phyloP scores from a whole-genome alignment of 2,797 vertebrate species.

The Brachyalestes nurse region DNA sequence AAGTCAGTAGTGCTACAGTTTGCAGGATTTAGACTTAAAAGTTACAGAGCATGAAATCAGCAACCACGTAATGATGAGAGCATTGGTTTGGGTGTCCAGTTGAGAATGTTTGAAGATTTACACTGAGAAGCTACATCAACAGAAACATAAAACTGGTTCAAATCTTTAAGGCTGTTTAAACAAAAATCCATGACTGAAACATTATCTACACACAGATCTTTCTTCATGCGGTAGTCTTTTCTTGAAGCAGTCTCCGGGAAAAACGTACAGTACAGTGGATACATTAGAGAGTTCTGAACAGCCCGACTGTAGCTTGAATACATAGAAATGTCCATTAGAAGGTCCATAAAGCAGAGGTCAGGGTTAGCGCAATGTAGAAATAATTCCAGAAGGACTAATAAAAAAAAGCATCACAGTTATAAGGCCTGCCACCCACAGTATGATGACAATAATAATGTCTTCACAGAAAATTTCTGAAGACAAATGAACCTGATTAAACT shows the following conservation, averaged over 20 bases:
- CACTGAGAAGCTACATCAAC: conserved; percentile 38
- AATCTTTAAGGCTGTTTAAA: conserved; percentile 53
- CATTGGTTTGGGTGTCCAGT: conserved; percentile 20
- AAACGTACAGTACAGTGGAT: conserved; percentile 5
- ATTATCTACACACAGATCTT: conserved; percentile 23
- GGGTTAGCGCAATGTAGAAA: conserved; percentile 37
- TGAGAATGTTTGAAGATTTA: conserved; percentile 16
- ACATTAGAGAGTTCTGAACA: background rate
- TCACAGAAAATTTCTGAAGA: conserved; percentile 18
- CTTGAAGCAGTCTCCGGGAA: conserved; percentile 29
- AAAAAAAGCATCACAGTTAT: conserved; percentile 50
- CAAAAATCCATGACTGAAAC: conserved; percentile 25
- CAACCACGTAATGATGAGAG: conserved; percentile 37
- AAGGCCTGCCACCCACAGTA: conserved; percentile 36
- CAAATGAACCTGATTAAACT: conserved; percentile 37
- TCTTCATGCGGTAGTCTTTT: conserved; percentile 38
- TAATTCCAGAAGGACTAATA: conserved; percentile 24
- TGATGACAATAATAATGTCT: background rate
- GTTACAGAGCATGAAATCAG: conserved; percentile 41
- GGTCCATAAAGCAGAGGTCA: conserved; percentile 24
- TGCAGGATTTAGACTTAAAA: conserved; percentile 51
- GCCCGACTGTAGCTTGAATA: conserved; percentile 3
- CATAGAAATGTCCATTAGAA: conserved; percentile 18
- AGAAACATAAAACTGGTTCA: conserved; percentile 27
- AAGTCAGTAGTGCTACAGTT: conserved; percentile 61